Base-by-base conservation (phyloP, 2,113 vertebrate genomes). In the Menura novaehollandiae region DNA sequence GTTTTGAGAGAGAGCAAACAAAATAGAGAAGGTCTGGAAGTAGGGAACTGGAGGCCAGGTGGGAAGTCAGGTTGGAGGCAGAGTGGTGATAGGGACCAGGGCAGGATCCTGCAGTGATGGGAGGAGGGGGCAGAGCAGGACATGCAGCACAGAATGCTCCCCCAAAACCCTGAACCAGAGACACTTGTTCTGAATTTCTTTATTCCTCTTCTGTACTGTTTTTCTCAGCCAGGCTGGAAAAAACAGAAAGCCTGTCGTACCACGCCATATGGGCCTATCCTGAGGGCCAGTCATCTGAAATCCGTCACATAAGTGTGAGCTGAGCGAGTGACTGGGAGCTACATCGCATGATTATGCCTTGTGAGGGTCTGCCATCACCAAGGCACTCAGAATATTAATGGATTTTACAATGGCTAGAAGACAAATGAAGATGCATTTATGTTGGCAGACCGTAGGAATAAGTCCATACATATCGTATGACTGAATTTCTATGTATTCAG, bases 261-360 rank as follows among this genome's bases (percentile, higher is more conserved):
- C n/a, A 56, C 53, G 32, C 73, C 92, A 91, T 91, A 87, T 81
- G 81, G 68, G 49, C 68, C 59, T 94, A 77, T 87, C 88, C 94
- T 93, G 81, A 89, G 92, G 95, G 88, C 68, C 90, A 91, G 88
- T 77, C 81, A 66, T 94, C 88, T 66, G 73, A 93, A 94, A 96
- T 84, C 80, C 13, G 0, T 93, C 94, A 73, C 73, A 4, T 22
- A 94, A 89, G 73, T 33, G 41, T 62, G 81, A 94, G 77, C 7
- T 83, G 72, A 89, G 53, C 0, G 0, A 91, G 72, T 37, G 14
- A 60, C 76, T 80, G 81, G 37, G 39, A 91, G 55, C 68, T 91
- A 73, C 8, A 1, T 32, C 0, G 1, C 63, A 72, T 11, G 1
- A 26, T 20, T 73, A 55, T 95, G 84, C 80, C 37, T 15, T 67